Conservation (phyloP, 2,888 invertebrate species). For the Ectemnius cavifrons region DNA sequence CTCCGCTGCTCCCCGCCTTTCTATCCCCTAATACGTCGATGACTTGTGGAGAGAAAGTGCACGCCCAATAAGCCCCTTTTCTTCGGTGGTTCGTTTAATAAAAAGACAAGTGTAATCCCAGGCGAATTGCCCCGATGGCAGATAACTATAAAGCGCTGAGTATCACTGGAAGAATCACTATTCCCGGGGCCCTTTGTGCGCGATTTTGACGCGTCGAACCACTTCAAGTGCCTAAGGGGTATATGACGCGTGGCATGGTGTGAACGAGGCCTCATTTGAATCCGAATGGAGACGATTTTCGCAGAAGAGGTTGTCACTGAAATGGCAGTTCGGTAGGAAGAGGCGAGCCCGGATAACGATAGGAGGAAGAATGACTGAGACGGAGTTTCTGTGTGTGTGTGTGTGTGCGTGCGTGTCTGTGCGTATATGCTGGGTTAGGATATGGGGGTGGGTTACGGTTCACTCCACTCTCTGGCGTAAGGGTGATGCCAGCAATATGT, state of each 20-base stretch:
- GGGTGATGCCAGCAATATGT: slow-evolving; percentile 73
- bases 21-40: not conserved
- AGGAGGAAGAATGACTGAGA: slow-evolving; percentile 12
- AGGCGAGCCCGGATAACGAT: slow-evolving; percentile 13
- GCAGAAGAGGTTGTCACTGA: slow-evolving; percentile 72
- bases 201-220: slow-evolving; percentile 60
- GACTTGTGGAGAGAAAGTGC: not conserved
- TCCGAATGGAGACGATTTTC: slow-evolving; percentile 77
- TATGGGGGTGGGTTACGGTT: slow-evolving; percentile 34
- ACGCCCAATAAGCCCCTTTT: not conserved
- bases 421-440: not conserved
- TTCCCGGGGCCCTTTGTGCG: slow-evolving; percentile 29
- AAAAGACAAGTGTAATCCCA: slow-evolving; percentile 22
- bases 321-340: slow-evolving; percentile 61
- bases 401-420: too few relatives aligned
- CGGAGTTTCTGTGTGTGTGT: not conserved
- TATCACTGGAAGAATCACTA: slow-evolving; percentile 54
- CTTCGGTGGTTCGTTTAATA: slow-evolving; percentile 27
- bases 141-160: slow-evolving; percentile 48
- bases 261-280: slow-evolving; percentile 76
- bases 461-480: slow-evolving; percentile 66
- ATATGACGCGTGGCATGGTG: slow-evolving; percentile 72
- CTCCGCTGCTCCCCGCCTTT: not conserved
- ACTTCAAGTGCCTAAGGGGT: slow-evolving; percentile 63
- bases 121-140: slow-evolving; percentile 16